Evolutionary conservation across 1,140 invertebrate species (phyloP).

Genomic region (Drosophila murphyi): DNA sequence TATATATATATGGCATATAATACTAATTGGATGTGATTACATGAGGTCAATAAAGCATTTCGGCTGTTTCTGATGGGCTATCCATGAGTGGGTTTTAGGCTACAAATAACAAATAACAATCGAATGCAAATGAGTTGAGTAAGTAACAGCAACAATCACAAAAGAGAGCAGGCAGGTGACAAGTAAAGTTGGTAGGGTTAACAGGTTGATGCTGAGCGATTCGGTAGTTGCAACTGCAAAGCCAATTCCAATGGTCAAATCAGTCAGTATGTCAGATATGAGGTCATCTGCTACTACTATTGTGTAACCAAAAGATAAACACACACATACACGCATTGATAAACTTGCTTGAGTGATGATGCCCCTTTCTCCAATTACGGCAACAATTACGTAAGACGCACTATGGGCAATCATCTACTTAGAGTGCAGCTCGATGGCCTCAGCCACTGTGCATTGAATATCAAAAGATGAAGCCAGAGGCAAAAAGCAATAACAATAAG

Average conservation of each 20-base stretch:
- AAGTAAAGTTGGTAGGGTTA: too few species aligned
- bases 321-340: too few species aligned
- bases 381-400: slow-evolving; percentile 30
- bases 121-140: neutral
- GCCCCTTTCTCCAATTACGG: slow-evolving; percentile 23
- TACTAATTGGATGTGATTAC: too few species aligned
- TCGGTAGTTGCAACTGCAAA: neutral
- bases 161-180: too few species aligned
- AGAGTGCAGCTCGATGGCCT: slow-evolving; percentile 49
- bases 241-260: neutral
- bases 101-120: too few species aligned
- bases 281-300: neutral
- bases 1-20: neutral
- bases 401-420: slow-evolving; percentile 34
- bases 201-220: too few species aligned
- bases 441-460: slow-evolving; percentile 59
- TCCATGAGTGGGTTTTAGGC: too few species aligned
- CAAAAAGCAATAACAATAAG: slow-evolving; percentile 10
- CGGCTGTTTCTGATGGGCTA: too few species aligned
- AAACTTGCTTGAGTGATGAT: too few species aligned
- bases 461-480: neutral
- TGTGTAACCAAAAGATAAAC: neutral
- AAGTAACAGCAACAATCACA: too few species aligned
- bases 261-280: neutral
- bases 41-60: too few species aligned